Evolutionary conservation across 2,113 vertebrate species (phyloP).

Genomic region (Microcebus griseorufus): DNA sequence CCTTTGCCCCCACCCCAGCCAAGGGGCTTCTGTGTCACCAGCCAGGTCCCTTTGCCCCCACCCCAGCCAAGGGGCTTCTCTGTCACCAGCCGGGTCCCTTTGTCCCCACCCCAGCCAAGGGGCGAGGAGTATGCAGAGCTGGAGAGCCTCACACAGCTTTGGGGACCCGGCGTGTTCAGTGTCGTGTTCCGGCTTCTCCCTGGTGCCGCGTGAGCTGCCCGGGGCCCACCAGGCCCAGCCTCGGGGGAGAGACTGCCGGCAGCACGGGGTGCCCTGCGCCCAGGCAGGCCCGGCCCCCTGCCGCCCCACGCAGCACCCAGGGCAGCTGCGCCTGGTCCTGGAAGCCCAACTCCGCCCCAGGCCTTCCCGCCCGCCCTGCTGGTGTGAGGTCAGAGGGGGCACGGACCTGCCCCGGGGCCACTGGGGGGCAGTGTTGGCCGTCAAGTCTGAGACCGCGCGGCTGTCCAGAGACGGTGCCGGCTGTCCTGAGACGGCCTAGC

Average conservation of each 20-base stretch:
- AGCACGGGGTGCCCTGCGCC: no score
- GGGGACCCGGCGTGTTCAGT: neutral
- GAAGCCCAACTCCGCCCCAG: neutral
- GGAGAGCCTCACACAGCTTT: neutral
- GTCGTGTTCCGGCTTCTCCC: neutral
- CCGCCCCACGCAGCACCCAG: neutral
- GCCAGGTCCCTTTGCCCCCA: neutral
- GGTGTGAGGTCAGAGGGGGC: fast-evolving
- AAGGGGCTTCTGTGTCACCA: neutral
- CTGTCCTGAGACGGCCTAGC: neutral
- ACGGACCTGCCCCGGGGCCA: fast-evolving
- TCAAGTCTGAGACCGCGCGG: no score
- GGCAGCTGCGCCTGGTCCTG: neutral
- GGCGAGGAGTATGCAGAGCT: no score
- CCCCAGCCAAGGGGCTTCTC: no score
- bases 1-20: neutral
- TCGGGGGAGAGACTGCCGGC: neutral
- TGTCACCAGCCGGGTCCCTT: neutral
- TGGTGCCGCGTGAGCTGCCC: neutral
- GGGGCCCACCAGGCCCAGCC: neutral
- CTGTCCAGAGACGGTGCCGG: neutral
- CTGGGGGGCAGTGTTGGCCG: neutral
- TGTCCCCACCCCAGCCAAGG: neutral
- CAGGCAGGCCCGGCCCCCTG: neutral
- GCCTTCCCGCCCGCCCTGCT: neutral